Percentiles rank a stretch among this genome's conserved stretches.
Evolutionary conservation across 2,113 vertebrate species (phyloP).

Genomic region (Carassius auratus): DNA sequence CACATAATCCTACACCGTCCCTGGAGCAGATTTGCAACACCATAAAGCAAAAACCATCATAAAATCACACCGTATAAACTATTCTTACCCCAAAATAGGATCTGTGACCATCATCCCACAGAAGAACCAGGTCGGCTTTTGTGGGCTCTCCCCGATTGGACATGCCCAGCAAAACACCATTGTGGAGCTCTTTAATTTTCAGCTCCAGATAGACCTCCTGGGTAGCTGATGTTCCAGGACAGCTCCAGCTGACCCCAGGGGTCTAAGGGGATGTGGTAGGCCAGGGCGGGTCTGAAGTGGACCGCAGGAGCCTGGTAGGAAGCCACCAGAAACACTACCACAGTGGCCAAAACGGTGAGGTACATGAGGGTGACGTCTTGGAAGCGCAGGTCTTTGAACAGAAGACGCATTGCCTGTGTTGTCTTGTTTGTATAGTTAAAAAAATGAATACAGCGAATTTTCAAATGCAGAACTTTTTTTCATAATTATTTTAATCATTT

Average conservation of each 20-base stretch:
- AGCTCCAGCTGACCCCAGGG: constrained; percentile 81
- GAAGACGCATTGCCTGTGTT: constrained; percentile 65
- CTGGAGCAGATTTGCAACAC: neutral
- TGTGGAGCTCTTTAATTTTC: constrained; percentile 66
- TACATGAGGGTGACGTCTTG: constrained; percentile 89
- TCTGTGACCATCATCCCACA: constrained; percentile 82
- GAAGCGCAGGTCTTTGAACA: constrained; percentile 70
- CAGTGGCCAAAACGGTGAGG: constrained; percentile 80
- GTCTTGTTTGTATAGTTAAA: neutral
- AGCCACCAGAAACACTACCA: constrained; percentile 88
- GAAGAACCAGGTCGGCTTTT: constrained; percentile 84
- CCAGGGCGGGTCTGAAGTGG: constrained; percentile 68
- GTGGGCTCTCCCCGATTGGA: constrained; percentile 85
- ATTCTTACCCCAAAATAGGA: constrained; percentile 89
- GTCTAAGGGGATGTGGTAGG: constrained; percentile 86
- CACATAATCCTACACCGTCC: neutral
- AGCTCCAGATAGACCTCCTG: constrained; percentile 84
- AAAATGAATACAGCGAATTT: neutral
- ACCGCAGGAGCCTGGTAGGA: constrained; percentile 80
- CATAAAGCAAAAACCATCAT: neutral
- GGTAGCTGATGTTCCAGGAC: constrained; percentile 90
- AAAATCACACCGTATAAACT: neutral
- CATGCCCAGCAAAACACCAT: constrained; percentile 90
- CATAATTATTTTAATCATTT: neutral
- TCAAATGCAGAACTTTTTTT: neutral